A percentile compares a stretch with the other conserved stretches of the same genome.
These are phyloP conservation scores for Ambastaia sidthimunki DNA, from an alignment of 2,797 vertebrate species.

Conservation along the genomic window DNA sequence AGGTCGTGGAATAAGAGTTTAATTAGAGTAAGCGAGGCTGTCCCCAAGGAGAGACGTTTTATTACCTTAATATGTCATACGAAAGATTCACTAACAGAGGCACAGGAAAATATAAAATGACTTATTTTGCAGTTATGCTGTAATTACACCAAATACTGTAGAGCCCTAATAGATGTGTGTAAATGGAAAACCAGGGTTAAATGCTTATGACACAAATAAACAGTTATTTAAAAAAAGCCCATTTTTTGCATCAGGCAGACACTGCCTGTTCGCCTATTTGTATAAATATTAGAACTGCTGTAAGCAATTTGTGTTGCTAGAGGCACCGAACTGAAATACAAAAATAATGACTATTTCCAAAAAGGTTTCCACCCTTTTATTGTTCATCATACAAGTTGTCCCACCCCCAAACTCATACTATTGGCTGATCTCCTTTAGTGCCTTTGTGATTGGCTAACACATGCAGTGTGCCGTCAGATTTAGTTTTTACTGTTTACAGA, in stretches of 20 bases:
- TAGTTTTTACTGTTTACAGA: neutral
- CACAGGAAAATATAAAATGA: conserved; percentile 34
- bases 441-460: conserved; percentile 1
- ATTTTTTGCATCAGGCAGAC: neutral
- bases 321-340: neutral
- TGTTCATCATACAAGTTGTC: neutral
- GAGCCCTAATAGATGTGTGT: neutral
- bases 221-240: neutral
- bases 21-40: conserved; percentile 77
- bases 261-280: neutral
- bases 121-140: conserved; percentile 18
- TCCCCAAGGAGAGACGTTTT: conserved; percentile 77
- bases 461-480: neutral
- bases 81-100: conserved; percentile 60
- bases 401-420: neutral
- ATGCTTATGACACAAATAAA: neutral
- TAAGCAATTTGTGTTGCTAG: neutral
- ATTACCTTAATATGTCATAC: conserved; percentile 82
- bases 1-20: conserved; percentile 78
- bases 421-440: neutral
- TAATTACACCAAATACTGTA: conserved; percentile 32
- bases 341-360: neutral
- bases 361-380: neutral
- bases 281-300: neutral
- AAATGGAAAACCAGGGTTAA: conserved; percentile 9